Evolutionary conservation across 2,888 invertebrate genomes (phyloP), one percentile per base, ranked within the genome.

Genomic region (Scaptomyza caliginosa): DNA sequence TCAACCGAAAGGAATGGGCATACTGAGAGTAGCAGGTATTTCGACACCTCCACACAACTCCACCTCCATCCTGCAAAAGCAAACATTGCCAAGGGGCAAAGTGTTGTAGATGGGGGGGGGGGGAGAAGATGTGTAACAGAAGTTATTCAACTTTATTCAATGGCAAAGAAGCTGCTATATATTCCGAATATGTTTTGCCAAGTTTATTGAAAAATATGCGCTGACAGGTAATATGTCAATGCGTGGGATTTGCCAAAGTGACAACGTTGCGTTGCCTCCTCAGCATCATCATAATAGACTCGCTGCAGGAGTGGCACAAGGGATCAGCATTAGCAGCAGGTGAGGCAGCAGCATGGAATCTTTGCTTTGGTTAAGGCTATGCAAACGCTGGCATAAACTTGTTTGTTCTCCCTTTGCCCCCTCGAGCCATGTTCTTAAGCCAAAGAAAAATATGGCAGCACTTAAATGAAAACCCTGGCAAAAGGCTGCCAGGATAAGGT

Each of bases 151-250:
- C 23, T 23, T 38, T 21, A 30, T 28, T 40, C 48, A 50, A 19
- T 34, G 19, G 16, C 10, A 19, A 45, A 38, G 42, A 8, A 49
- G 54, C 2, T 21, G 62, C 49, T 19, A 30, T 21, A 10, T 32
- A 32, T 63, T 65, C n/a, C 67, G 68, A 72, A 80, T 83, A 85
- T 82, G 86, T 76, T 86, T 86, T 74, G 77, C 73, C 77, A 84
- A 79, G 78, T 86, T 85, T 87, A 88, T 87, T 87, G 85, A 87
- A 81, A 88, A 87, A 86, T 81, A 67, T 77, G 72, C 79, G 74
- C 78, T 87, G 88, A 88, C 87, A 88, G 88, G 88, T 87, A 87
- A 81, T 87, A 87, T 87, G 83, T 88, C 88, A 87, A 77, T 81
- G 83, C 75, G 74, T 84, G 77, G 86, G 82, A 86, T 83, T 85